A percentile compares a stretch with the other conserved stretches of the same genome.
Evolutionary conservation across 2,797 vertebrate genomes (phyloP).

Genomic region (Myotis myotis): DNA sequence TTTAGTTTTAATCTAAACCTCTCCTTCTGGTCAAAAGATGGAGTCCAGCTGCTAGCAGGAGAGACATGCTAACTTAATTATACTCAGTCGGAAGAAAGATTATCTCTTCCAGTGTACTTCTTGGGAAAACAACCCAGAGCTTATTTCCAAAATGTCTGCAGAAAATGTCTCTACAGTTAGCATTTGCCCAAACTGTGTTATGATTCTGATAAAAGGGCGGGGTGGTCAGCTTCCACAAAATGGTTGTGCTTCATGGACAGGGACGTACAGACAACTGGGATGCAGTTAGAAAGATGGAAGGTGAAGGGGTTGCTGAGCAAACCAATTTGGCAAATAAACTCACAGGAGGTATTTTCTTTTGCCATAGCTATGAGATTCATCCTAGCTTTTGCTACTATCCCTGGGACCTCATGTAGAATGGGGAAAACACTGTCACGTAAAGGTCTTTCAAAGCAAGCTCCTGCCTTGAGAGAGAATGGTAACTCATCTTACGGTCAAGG

Average conservation of each 20-base stretch:
- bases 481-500: neutral
- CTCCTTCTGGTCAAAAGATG: neutral
- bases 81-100: neutral
- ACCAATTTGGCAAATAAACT: neutral
- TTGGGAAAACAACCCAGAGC: neutral
- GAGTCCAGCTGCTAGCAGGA: neutral
- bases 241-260: neutral
- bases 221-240: neutral
- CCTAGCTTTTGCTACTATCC: neutral
- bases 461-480: neutral
- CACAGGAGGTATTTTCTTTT: neutral
- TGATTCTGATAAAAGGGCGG: neutral
- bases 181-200: neutral
- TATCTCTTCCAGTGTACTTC: neutral
- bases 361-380: neutral
- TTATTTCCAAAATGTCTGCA: neutral
- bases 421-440: neutral
- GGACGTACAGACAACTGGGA: accelerated
- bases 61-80: neutral
- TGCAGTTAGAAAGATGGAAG: neutral
- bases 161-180: neutral
- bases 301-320: neutral
- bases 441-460: neutral
- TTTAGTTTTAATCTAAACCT: constrained; percentile 18
- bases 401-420: neutral